Evolutionary conservation across 2,113 vertebrate species (phyloP).

Genomic region (Stegostoma tigrinum): DNA sequence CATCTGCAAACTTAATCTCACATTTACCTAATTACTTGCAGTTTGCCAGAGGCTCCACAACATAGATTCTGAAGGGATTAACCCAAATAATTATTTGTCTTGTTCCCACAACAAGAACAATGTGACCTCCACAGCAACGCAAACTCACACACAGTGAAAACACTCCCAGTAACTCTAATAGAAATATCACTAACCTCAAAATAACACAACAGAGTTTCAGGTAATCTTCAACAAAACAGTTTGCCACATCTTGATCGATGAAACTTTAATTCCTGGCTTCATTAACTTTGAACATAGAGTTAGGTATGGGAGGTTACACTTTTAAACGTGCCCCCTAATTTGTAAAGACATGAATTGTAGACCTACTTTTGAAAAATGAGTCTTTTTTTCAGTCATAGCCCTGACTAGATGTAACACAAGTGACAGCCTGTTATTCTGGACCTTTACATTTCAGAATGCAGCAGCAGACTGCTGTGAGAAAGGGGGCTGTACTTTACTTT

Average conservation of each 20-base stretch:
- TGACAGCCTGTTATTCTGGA: too few species aligned
- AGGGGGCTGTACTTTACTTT: too few species aligned
- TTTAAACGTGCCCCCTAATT: not conserved
- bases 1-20: too few species aligned
- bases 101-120: slow-evolving; percentile 12
- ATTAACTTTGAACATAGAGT: not conserved
- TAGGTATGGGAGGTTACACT: not conserved
- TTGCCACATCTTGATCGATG: not conserved
- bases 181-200: not conserved
- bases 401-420: too few species aligned
- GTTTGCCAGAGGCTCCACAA: not conserved
- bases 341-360: too few species aligned
- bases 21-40: too few species aligned
- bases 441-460: too few species aligned
- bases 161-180: not conserved
- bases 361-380: too few species aligned
- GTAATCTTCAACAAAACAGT: not conserved
- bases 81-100: not conserved
- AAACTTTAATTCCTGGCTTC: too few species aligned
- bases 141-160: not conserved
- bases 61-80: not conserved
- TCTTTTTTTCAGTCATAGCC: too few species aligned
- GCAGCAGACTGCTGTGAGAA: too few species aligned
- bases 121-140: not conserved
- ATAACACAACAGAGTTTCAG: not conserved